phyloP scores from a whole-genome alignment of 2,888 invertebrate genomes.

The Bruchidius siliquastri region DNA sequence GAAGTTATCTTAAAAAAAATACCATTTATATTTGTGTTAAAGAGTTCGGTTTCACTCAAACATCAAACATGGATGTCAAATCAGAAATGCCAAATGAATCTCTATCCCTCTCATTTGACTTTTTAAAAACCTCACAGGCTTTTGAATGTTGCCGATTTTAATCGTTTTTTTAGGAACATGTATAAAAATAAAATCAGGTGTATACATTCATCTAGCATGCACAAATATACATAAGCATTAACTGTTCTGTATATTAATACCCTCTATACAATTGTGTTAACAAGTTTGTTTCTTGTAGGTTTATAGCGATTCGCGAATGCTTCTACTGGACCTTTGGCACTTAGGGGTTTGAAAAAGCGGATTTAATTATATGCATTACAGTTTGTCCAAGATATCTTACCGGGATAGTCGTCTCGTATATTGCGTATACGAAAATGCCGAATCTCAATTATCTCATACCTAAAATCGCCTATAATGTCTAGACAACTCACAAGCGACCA shows the following conservation, averaged over 20 bases:
- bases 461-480: too few relatives aligned
- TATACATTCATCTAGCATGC: slow-evolving; percentile 9
- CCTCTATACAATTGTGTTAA: background rate
- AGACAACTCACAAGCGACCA: too few relatives aligned
- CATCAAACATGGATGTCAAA: too few relatives aligned
- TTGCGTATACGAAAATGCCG: too few relatives aligned
- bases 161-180: slow-evolving; percentile 7
- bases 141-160: background rate
- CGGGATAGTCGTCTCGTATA: too few relatives aligned
- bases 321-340: background rate
- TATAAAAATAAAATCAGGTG: slow-evolving; percentile 17
- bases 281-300: background rate
- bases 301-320: background rate
- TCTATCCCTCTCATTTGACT: background rate
- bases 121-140: background rate
- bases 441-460: background rate
- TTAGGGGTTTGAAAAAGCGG: background rate
- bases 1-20: too few relatives aligned
- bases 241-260: background rate
- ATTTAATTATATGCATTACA: background rate
- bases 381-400: too few relatives aligned
- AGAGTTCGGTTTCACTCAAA: too few relatives aligned
- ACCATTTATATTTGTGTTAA: too few relatives aligned
- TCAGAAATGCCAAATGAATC: too few relatives aligned
- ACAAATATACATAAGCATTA: background rate